Evolutionary conservation across 2,888 invertebrate genomes (phyloP).

Genomic region (Harpalus rufipes): DNA sequence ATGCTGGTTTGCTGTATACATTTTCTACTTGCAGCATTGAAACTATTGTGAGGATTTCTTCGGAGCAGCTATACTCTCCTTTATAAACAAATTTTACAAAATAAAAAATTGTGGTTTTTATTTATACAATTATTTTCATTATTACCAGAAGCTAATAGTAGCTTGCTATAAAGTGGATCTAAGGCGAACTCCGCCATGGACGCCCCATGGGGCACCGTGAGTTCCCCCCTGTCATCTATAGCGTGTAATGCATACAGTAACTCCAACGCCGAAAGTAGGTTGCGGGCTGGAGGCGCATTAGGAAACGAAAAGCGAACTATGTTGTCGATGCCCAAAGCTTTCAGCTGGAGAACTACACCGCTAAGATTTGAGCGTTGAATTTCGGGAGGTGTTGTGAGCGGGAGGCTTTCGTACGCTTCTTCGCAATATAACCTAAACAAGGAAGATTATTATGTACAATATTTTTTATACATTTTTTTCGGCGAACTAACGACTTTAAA

Average conservation of each 20-base stretch:
- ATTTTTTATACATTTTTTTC: slow-evolving; percentile 61
- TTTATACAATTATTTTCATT: neutral
- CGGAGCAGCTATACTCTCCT: slow-evolving; percentile 93
- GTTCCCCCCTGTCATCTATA: slow-evolving; percentile 86
- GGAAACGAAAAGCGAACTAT: slow-evolving; percentile 95
- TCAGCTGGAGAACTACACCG: slow-evolving; percentile 91
- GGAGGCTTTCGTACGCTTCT: slow-evolving; percentile 85
- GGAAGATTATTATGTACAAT: neutral
- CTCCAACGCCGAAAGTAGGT: slow-evolving; percentile 91
- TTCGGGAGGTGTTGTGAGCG: slow-evolving; percentile 90
- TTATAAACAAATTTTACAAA: too few species aligned
- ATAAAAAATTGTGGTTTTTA: too few species aligned
- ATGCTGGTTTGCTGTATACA: slow-evolving; percentile 87
- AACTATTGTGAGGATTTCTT: slow-evolving; percentile 93
- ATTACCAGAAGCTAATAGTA: slow-evolving; percentile 87
- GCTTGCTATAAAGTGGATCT: slow-evolving; percentile 91
- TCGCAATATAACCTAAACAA: slow-evolving; percentile 86
- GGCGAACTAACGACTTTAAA: too few species aligned
- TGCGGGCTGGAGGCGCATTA: slow-evolving; percentile 93
- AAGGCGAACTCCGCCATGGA: slow-evolving; percentile 96
- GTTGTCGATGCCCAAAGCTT: slow-evolving; percentile 96
- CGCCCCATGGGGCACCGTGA: slow-evolving; percentile 89
- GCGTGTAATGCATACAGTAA: slow-evolving; percentile 91
- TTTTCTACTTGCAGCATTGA: slow-evolving; percentile 97
- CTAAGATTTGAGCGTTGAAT: slow-evolving; percentile 94